phyloP scores from a whole-genome alignment of 1,140 invertebrate species.

The Batillaria attramentaria region DNA sequence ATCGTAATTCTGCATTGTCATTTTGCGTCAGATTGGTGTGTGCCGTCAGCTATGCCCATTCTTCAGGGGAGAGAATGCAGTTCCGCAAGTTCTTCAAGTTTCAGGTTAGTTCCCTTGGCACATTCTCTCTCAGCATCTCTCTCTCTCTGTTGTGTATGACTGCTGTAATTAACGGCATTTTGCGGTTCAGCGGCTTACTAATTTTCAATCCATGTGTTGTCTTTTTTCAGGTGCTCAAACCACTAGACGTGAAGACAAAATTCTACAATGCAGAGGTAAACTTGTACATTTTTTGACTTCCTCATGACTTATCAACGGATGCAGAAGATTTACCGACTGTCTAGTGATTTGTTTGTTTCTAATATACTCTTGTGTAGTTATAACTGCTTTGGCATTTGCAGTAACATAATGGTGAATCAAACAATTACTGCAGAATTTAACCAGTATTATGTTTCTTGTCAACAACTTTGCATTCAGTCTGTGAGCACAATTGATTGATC shows the following conservation, averaged over 20 bases:
- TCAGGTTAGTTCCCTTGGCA: conserved; percentile 74
- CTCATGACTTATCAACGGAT: too few relatives aligned
- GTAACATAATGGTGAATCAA: background rate
- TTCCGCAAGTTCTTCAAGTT: conserved; percentile 98
- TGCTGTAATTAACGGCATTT: too few relatives aligned
- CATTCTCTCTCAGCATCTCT: conserved; percentile 24
- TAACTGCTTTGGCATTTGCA: background rate
- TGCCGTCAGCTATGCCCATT: conserved; percentile 90
- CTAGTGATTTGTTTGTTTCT: background rate
- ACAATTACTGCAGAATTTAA: too few relatives aligned
- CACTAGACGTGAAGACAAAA: conserved; percentile 98
- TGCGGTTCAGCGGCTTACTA: too few relatives aligned
- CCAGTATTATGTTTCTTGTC: too few relatives aligned
- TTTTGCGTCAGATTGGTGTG: conserved; percentile 87
- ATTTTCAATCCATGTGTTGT: too few relatives aligned
- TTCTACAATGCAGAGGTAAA: conserved; percentile 95
- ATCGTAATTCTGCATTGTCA: conserved; percentile 33
- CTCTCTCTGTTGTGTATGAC: conserved; percentile 12
- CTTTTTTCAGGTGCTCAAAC: conserved; percentile 85
- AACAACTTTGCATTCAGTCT: too few relatives aligned
- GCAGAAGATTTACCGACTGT: too few relatives aligned
- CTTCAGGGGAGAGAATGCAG: conserved; percentile 78
- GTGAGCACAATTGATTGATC: too few relatives aligned
- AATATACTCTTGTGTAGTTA: background rate
- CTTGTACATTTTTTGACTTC: too few relatives aligned